These are phyloP conservation scores for Lasioglossum morio DNA, from an alignment of 2,888 invertebrate genomes.

Conservation along the genomic window DNA sequence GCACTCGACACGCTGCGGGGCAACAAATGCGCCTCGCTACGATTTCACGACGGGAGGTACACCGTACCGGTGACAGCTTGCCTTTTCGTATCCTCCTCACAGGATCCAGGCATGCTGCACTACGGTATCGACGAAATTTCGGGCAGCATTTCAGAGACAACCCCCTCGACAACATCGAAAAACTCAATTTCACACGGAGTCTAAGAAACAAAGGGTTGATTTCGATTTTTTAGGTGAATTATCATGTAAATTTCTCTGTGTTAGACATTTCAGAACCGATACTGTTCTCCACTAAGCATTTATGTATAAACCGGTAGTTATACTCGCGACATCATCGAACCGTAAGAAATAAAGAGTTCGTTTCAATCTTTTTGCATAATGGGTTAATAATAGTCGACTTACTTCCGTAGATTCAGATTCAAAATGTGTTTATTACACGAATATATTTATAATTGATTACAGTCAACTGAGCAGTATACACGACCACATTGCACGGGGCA, in stretches of 20 bases:
- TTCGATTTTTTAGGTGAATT: neutral
- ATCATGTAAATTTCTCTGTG: too few species aligned
- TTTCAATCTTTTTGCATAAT: too few species aligned
- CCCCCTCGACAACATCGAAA: neutral
- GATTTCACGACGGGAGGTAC: slow-evolving; percentile 67
- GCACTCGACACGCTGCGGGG: slow-evolving; percentile 72
- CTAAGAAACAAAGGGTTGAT: neutral
- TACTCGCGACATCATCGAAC: neutral
- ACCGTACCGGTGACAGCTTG: slow-evolving; percentile 63
- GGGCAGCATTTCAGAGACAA: too few species aligned
- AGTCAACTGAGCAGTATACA: neutral
- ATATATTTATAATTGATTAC: neutral
- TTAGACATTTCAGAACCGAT: too few species aligned
- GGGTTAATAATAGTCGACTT: too few species aligned
- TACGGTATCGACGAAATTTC: neutral
- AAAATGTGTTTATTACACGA: neutral
- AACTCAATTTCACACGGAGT: fast-evolving
- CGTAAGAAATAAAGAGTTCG: neutral
- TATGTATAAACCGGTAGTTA: too few species aligned
- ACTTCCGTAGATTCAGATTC: neutral
- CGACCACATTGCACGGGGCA: neutral
- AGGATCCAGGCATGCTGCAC: neutral
- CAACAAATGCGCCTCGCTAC: slow-evolving; percentile 68
- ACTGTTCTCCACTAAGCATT: too few species aligned
- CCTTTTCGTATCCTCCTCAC: slow-evolving; percentile 67